These are phyloP conservation scores for Cryptoleucopteryx plumbea DNA, from an alignment of 2,113 vertebrate species.

Conservation along the genomic window DNA sequence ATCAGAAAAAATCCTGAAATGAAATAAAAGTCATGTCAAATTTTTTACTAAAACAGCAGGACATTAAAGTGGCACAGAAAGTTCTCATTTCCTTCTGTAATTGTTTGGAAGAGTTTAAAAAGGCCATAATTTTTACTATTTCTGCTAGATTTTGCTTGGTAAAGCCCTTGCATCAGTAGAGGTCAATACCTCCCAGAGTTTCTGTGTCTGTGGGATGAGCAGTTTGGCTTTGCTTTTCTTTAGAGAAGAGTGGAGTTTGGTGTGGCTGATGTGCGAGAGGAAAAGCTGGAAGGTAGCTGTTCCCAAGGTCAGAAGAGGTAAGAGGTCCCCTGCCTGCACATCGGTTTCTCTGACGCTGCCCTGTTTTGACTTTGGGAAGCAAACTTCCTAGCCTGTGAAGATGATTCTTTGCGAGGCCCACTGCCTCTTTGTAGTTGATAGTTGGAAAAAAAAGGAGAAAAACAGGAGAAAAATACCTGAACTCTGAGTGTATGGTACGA, in stretches of 20 bases:
- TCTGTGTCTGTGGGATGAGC: neutral
- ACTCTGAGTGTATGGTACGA: too few relatives aligned
- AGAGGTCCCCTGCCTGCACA: neutral
- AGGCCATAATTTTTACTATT: neutral
- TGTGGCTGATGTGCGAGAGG: neutral
- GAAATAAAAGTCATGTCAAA: neutral
- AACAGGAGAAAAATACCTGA: neutral
- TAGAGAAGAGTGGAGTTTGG: neutral
- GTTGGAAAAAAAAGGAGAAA: neutral
- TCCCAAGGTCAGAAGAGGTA: neutral
- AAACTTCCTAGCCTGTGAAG: neutral
- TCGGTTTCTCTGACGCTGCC: neutral
- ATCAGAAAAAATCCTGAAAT: neutral
- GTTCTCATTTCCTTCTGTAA: constrained; percentile 1
- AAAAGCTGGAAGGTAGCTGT: neutral
- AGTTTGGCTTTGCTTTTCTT: neutral
- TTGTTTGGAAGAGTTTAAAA: neutral
- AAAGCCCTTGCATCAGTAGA: neutral
- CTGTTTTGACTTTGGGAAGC: neutral
- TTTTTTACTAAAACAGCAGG: neutral
- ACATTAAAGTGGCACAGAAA: neutral
- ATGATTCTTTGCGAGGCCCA: neutral
- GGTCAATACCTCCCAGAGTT: neutral
- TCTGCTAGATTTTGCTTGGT: neutral
- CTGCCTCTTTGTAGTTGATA: neutral